These are phyloP conservation scores for Gnatocerus cornutus DNA, from an alignment of 2,888 invertebrate genomes.

Conservation along the genomic window DNA sequence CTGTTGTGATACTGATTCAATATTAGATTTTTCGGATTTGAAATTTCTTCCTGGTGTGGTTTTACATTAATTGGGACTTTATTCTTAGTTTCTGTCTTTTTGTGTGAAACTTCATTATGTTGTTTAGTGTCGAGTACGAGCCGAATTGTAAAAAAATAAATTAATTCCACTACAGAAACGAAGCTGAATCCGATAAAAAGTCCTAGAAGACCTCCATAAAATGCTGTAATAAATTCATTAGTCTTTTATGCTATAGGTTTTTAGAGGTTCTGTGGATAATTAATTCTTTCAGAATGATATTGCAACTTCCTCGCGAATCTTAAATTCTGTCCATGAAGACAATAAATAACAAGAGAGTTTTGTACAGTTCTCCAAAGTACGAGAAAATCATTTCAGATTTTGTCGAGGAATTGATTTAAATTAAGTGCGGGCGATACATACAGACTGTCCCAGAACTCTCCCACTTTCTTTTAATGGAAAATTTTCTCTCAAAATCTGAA, in stretches of 20 bases:
- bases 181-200: slow-evolving; percentile 82
- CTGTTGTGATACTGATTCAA: slow-evolving; percentile 1
- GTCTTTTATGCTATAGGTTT: no score
- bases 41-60: slow-evolving; percentile 21
- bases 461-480: no score
- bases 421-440: no score
- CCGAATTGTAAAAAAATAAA: slow-evolving; percentile 77
- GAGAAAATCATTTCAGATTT: no score
- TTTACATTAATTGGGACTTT: slow-evolving; percentile 13
- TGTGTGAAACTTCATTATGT: neutral
- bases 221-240: slow-evolving; percentile 72
- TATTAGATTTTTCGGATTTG: slow-evolving; percentile 17
- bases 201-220: slow-evolving; percentile 81
- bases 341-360: no score
- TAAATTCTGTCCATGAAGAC: no score
- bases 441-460: no score
- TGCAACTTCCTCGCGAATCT: no score
- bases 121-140: slow-evolving; percentile 59
- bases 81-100: slow-evolving; percentile 1
- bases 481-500: no score
- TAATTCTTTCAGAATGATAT: neutral
- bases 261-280: no score
- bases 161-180: slow-evolving; percentile 78
- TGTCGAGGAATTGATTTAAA: no score
- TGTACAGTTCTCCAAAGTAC: no score